Evolutionary conservation across 1,140 invertebrate species (phyloP), one percentile per base, ranked within the genome.

Genomic region (Drosophila grimshawi): DNA sequence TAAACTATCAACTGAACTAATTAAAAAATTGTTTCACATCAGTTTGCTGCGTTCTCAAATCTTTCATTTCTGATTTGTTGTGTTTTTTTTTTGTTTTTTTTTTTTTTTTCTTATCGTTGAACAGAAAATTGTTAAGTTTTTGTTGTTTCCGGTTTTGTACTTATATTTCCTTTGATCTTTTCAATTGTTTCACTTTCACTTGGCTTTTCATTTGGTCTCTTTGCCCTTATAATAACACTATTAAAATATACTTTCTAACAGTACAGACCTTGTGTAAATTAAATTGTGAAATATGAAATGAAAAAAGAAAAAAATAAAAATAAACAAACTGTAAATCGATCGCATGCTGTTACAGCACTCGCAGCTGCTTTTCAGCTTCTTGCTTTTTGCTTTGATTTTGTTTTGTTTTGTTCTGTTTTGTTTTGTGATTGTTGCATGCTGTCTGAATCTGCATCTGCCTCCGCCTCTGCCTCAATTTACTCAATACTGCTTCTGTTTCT

Each of bases 41-140:
- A 78, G 67, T 81, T 81, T 68, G 73, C 79, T 81, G 68, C 79
- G 77, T 81, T 78, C 55, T 77, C 30, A 33, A 29, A 27, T 49
- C 19, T 30, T n/a, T 64, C 45, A 57, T 57, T 57, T 56, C 4
- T 30, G 27, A 43, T 46, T 46, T 37, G 45, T 77, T 64, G 52
- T 33, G 8, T 63, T 82, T 55, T 41, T 43, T 45, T 76, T 82
- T 39, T 7, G 19, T 19, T 19, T 19, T 41, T 43, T 45, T 76
- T 82, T 39, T 7, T 1, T 19, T 19, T 19, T 1, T 43, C 10
- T 43, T n/a, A 43, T n/a, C n/a, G 39, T n/a, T 19, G 19, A 19
- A 19, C 19, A 43, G n/a, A 43, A n/a, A n/a, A n/a, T 4, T 10
- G 7, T 41, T 56, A 52, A 32, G 69, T 67, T 43, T 43, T 5